Base-by-base conservation (phyloP, 2,888 invertebrate genomes). In the Zele albiditarsus region DNA sequence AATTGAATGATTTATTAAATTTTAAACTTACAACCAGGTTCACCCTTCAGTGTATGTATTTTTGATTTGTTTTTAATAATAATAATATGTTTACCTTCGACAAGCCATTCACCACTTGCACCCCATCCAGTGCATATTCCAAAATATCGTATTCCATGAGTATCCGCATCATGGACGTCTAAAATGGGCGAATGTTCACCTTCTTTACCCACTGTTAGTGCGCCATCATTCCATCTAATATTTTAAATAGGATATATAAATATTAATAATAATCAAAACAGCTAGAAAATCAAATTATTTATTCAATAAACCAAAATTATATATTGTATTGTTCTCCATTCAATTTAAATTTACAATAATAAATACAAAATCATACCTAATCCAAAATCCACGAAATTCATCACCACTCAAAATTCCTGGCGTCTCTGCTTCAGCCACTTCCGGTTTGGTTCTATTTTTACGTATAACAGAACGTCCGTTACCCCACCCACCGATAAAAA, bases 101-200 rank as follows among this genome's bases (percentile, higher is more conserved):
- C 92, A 79, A 94, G 91, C 96, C 96, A 97, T 58, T 94, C 92
- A 46, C 96, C 96, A 71, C 90, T 91, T 14, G 96, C 94, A 23
- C 96, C 96, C 95, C 96, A 96, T 67, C 96, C 96, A 63, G 96
- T 96, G 90, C 95, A 95, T 38, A 96, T 92, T 62, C 96, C 97
- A 62, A 95, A 93, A 88, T 93, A 94, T 78, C 92, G 92, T 74
- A 96, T 92, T 14, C 92, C 92, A 87, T 95, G 93, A 4, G 94
- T 92, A 79, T 94, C 92, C 0, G 93, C 93, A 84, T 96, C 95
- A 38, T 92, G 90, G 91, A 93, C 95, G 14, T 92, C 92, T 80
- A 96, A 88, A 90, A 97, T 95, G 0, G 96, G 94, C 12, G 92
- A 92, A 16, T 91, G 91, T 84, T 94, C 94, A 42, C 93, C 93